Percentiles rank a stretch among this genome's conserved stretches.
These are phyloP conservation scores for Lasiommata megera DNA, from an alignment of 2,888 invertebrate genomes.

Conservation along the genomic window DNA sequence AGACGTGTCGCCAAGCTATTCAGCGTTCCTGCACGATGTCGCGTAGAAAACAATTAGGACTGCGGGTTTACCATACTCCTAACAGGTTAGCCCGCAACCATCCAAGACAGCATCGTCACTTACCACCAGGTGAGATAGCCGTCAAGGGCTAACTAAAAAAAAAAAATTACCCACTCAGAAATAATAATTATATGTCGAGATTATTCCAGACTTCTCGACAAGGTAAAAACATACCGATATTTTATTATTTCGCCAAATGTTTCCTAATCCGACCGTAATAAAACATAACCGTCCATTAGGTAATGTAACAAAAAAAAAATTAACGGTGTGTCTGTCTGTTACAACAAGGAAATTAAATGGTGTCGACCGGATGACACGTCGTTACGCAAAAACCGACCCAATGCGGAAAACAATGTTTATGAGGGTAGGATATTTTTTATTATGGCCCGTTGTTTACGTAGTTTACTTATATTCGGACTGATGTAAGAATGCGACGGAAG, in stretches of 20 bases:
- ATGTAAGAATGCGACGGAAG: too few relatives aligned
- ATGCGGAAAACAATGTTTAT: constrained; percentile 14
- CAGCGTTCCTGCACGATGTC: too few relatives aligned
- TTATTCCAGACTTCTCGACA: not conserved
- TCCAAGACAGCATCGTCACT: too few relatives aligned
- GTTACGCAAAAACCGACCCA: constrained; percentile 26
- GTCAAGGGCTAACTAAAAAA: too few relatives aligned
- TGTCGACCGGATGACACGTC: constrained; percentile 32
- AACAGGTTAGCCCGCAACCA: too few relatives aligned
- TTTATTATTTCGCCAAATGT: not conserved
- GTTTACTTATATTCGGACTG: too few relatives aligned
- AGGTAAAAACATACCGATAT: not conserved
- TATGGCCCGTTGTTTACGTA: not conserved
- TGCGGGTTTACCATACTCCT: too few relatives aligned
- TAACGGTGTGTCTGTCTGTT: constrained; percentile 20
- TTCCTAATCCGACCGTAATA: constrained; percentile 13
- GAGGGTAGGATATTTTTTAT: not conserved
- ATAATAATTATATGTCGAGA: too few relatives aligned
- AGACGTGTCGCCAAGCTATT: too few relatives aligned
- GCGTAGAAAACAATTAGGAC: too few relatives aligned
- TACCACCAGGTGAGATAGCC: too few relatives aligned
- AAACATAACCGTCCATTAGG: constrained; percentile 23
- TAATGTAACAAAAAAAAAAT: constrained; percentile 19
- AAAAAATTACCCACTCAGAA: too few relatives aligned
- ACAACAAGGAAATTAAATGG: constrained; percentile 32